Percentiles rank a stretch among this genome's conserved stretches.
These are phyloP conservation scores for Neoascia interrupta DNA, from an alignment of 2,888 invertebrate genomes.

Conservation along the genomic window DNA sequence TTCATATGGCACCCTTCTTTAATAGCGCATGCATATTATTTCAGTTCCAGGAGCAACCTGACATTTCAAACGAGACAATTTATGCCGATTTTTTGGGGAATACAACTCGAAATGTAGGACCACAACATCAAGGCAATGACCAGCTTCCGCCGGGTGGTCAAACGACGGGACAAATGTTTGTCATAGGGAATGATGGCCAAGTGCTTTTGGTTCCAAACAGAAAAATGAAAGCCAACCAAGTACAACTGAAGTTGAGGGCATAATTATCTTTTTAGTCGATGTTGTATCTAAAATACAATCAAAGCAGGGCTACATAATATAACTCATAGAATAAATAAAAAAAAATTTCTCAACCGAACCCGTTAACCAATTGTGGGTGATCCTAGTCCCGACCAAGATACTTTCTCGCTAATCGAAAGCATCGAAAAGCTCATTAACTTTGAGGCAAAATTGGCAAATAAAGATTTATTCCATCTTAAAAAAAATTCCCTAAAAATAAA, in stretches of 20 bases:
- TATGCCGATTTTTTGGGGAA: background rate
- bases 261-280: background rate
- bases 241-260: background rate
- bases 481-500: no score
- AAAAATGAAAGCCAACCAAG: background rate
- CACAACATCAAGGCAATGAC: background rate
- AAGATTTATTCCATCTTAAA: no score
- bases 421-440: background rate
- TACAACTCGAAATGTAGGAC: background rate
- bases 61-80: no score
- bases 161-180: background rate
- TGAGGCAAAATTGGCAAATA: background rate
- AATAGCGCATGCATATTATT: no score
- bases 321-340: background rate
- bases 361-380: background rate
- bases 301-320: background rate
- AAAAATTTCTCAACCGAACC: no score
- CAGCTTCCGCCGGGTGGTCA: background rate
- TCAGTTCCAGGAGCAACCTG: background rate
- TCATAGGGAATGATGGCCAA: background rate
- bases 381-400: background rate
- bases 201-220: background rate
- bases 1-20: no score
- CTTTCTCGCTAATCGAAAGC: background rate
- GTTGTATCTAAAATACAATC: background rate